Evolutionary conservation across 2,888 invertebrate genomes (phyloP).

Genomic region (Cephonodes hylas): DNA sequence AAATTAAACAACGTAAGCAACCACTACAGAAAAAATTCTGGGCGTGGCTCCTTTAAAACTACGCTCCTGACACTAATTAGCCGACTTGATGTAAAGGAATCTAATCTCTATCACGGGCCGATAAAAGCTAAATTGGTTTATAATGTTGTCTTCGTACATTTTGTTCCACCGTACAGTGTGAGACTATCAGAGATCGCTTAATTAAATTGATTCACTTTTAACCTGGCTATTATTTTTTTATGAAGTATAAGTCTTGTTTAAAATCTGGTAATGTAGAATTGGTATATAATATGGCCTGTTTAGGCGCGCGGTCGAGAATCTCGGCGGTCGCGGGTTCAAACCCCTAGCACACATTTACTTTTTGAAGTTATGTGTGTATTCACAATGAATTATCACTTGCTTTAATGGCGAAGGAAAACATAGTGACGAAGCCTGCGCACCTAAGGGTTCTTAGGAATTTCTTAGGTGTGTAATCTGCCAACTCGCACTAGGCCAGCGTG

Average conservation of each 20-base stretch:
- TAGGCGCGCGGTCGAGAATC: no score
- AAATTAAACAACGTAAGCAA: neutral
- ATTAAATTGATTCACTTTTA: slow-evolving; percentile 68
- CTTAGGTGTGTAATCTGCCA: no score
- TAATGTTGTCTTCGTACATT: slow-evolving; percentile 42
- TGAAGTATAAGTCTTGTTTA: neutral
- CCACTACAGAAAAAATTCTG: no score
- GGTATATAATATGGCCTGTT: no score
- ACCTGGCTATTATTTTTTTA: neutral
- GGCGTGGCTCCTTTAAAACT: neutral
- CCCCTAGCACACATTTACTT: no score
- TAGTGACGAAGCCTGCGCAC: no score
- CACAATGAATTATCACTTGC: no score
- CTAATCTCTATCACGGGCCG: slow-evolving; percentile 69
- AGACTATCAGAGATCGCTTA: slow-evolving; percentile 67
- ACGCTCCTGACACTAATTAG: slow-evolving; percentile 51
- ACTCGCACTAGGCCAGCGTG: no score
- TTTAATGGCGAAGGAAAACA: no score
- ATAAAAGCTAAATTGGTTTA: slow-evolving; percentile 76
- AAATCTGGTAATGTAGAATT: neutral
- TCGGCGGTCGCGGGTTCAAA: no score
- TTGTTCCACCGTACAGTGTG: slow-evolving; percentile 63
- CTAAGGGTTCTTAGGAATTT: no score
- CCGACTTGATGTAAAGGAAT: slow-evolving; percentile 65
- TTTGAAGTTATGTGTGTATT: no score